phyloP scores from a whole-genome alignment of 2,888 invertebrate species.

The Scaptodrosophila latifasciaeformis region DNA sequence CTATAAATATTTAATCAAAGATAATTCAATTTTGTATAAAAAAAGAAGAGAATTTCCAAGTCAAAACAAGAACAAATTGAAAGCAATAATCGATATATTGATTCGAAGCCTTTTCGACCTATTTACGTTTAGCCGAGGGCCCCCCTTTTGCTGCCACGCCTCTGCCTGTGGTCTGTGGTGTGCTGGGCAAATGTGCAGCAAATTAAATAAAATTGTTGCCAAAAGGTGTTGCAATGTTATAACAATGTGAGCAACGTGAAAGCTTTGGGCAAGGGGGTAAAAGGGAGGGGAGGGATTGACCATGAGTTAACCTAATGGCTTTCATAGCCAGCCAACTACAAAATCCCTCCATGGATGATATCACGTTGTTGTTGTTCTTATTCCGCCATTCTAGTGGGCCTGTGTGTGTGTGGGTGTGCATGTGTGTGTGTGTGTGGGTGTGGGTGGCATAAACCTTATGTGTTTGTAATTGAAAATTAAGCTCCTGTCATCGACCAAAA shows the following conservation, averaged over 20 bases:
- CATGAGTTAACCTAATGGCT: too few relatives aligned
- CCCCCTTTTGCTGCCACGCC: too few relatives aligned
- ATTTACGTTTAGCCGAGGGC: slow-evolving; percentile 19
- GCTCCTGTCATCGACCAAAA: slow-evolving; percentile 48
- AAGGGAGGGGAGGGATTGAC: too few relatives aligned
- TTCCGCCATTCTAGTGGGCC: not conserved
- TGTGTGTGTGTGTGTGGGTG: slow-evolving; percentile 10
- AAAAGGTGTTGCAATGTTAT: slow-evolving; percentile 13
- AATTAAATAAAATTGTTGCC: slow-evolving; percentile 42
- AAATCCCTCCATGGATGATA: not conserved
- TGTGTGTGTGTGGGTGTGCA: slow-evolving; percentile 11
- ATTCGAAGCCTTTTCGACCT: too few relatives aligned
- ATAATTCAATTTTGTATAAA: too few relatives aligned
- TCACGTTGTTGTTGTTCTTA: not conserved
- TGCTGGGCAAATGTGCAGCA: slow-evolving; percentile 26
- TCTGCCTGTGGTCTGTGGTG: too few relatives aligned
- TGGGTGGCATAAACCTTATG: slow-evolving; percentile 31
- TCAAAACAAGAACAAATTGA: too few relatives aligned
- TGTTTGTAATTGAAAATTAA: slow-evolving; percentile 62
- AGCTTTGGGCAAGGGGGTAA: too few relatives aligned
- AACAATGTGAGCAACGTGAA: not conserved
- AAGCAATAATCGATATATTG: too few relatives aligned
- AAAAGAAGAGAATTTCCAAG: too few relatives aligned
- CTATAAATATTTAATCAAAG: too few relatives aligned
- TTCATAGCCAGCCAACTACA: too few relatives aligned